A percentile compares a stretch with the other conserved stretches of the same genome.
Conservation (phyloP, 2,888 invertebrate genomes). For the Rhamnusium bicolor region DNA sequence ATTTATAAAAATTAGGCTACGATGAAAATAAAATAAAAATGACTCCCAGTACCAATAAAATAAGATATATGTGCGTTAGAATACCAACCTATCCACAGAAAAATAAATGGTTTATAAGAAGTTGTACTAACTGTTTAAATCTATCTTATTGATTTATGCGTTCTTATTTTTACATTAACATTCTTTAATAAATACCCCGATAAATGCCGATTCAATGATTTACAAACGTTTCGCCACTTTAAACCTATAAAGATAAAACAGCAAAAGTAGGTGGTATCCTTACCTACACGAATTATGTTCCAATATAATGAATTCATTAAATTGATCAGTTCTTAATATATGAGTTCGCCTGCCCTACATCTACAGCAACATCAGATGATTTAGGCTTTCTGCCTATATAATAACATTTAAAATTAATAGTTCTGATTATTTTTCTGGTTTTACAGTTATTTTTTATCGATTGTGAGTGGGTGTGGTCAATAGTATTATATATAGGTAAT, state of each 20-base stretch:
- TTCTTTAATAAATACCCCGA: conserved; percentile 3
- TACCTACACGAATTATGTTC: conserved; percentile 11
- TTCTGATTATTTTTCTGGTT: background rate
- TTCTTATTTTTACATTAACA: conserved; percentile 12
- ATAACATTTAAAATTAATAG: background rate
- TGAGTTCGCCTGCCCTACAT: conserved; percentile 12
- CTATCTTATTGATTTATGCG: conserved; percentile 18
- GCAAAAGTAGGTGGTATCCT: conserved; percentile 15
- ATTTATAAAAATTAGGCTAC: background rate
- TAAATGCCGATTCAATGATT: conserved; percentile 3
- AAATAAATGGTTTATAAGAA: conserved; percentile 2
- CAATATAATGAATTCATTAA: conserved; percentile 2
- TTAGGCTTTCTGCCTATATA: background rate
- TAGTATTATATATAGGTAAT: background rate
- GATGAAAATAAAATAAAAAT: background rate
- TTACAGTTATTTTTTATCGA: background rate
- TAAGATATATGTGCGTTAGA: background rate
- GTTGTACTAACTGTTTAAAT: conserved; percentile 10
- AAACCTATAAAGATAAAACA: background rate
- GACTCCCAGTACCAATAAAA: conserved; percentile 10
- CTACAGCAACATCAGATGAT: conserved; percentile 2
- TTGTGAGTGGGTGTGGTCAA: background rate
- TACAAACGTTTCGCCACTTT: background rate
- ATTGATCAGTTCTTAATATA: conserved; percentile 5
- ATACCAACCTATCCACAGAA: background rate